Evolutionary conservation across 2,797 vertebrate genomes (phyloP), one percentile per base, ranked within the genome.

Genomic region (Syncerus caffer): DNA sequence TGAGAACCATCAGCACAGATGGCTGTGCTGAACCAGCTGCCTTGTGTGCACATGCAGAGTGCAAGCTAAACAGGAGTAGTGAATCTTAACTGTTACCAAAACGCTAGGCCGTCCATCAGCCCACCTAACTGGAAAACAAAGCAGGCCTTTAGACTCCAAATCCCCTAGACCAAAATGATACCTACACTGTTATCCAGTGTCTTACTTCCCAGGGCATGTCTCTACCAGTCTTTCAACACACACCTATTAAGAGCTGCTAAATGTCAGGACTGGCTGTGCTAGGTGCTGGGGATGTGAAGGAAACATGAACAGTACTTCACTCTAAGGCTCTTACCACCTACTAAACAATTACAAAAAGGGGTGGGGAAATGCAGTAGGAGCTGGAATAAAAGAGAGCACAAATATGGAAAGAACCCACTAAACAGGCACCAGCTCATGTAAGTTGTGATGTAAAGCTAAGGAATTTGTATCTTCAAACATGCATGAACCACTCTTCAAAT

Each of bases 11-110:
- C 93, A 71, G n/a, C 67, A 51, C 42, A 45, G 64, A 38, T 19
- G 2, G 34, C 85, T 83, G 9, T 82, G 47, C 88, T 53, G 84
- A 86, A 92, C 82, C 97, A 96, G 96, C 95, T 96, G 97, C 80
- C 71, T 76, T 29, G 25, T 47, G n/a, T 87, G 29, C 89, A 62
- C 67, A 76, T 6, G 31, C 57, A 64, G 50, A 93, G 21, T 17
- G 4, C 84, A 89, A 53, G 42, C 58, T 95, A 71, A 82, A 10
- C 15, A 31, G 62, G 15, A 93, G 51, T 38, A 93, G 47, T 45
- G 74, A 58, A 86, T 82, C 91, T 76, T 86, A 78, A 51, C 25
- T 19, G 94, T 80, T 89, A 78, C 84, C 19, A 58, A 94, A 94
- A 57, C 60, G 87, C 1, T 21, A 29, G 42, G 67, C 6, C 6